These are phyloP conservation scores for Anastrepha obliqua DNA, from an alignment of 1,140 invertebrate species.

Conservation along the genomic window DNA sequence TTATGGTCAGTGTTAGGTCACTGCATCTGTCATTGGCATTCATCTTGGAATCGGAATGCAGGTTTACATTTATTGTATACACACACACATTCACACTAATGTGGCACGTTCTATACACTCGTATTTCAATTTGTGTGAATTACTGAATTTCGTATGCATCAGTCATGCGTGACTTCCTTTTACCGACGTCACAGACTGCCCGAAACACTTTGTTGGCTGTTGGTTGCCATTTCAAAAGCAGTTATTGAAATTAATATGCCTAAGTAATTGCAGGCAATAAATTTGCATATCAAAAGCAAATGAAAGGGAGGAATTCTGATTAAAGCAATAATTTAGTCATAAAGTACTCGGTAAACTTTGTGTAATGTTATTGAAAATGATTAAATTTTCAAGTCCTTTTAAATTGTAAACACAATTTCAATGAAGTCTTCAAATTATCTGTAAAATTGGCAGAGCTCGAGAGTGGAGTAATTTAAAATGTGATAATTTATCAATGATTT, in stretches of 20 bases:
- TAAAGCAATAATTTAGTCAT: conserved; percentile 22
- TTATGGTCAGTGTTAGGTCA: conserved; percentile 42
- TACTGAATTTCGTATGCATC: conserved; percentile 46
- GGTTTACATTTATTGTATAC: not conserved
- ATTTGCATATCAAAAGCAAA: conserved; percentile 51
- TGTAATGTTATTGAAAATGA: too few species aligned
- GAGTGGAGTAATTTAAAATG: too few species aligned
- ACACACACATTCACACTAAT: not conserved
- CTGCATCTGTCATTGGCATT: conserved; percentile 49
- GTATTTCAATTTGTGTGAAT: conserved; percentile 24
- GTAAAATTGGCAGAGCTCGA: too few species aligned
- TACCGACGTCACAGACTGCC: conserved; percentile 32
- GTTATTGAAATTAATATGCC: conserved; percentile 50
- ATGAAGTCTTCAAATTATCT: too few species aligned
- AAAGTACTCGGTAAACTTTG: not conserved
- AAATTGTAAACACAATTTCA: too few species aligned
- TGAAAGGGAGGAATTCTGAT: not conserved
- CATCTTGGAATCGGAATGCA: not conserved
- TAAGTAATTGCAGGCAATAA: conserved; percentile 50
- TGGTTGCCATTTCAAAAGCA: conserved; percentile 39
- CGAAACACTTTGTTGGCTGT: conserved; percentile 25
- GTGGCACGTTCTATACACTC: not conserved
- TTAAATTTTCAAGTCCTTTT: too few species aligned
- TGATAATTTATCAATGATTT: too few species aligned
- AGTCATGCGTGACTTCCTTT: conserved; percentile 47